Evolutionary conservation across 2,797 vertebrate species (phyloP).

Genomic region (Peromyscus melanophrys): DNA sequence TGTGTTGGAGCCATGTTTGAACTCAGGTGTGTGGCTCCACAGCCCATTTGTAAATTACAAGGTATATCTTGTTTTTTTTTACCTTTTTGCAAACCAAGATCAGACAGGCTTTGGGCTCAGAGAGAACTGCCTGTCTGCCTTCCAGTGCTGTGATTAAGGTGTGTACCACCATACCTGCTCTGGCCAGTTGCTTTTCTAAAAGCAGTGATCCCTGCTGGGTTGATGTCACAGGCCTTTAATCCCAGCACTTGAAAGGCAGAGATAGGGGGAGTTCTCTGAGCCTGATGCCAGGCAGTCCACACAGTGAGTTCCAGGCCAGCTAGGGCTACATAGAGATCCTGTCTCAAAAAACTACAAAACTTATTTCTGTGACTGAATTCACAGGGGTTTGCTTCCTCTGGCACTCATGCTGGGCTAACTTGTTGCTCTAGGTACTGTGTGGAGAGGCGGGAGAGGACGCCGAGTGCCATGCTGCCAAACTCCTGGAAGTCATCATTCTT

Average conservation of each 20-base stretch:
- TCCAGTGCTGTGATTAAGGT: background rate
- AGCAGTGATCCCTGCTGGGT: background rate
- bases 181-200: background rate
- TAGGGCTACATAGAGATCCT: background rate
- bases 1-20: background rate
- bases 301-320: background rate
- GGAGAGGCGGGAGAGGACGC: constrained; percentile 96
- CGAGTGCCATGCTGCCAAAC: constrained; percentile 98
- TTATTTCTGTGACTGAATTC: background rate
- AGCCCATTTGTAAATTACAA: background rate
- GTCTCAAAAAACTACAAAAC: background rate
- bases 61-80: constrained; percentile 8
- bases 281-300: background rate
- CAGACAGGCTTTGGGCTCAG: background rate
- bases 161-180: no score
- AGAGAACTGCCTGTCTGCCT: background rate
- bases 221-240: background rate
- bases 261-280: background rate
- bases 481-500: constrained; percentile 97
- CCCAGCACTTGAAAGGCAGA: background rate
- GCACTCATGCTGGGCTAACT: constrained; percentile 1
- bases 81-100: constrained; percentile 13
- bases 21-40: background rate
- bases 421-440: constrained; percentile 92
- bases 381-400: background rate